These are phyloP conservation scores for Heliornis fulica DNA, from an alignment of 2,113 vertebrate genomes.

Conservation along the genomic window DNA sequence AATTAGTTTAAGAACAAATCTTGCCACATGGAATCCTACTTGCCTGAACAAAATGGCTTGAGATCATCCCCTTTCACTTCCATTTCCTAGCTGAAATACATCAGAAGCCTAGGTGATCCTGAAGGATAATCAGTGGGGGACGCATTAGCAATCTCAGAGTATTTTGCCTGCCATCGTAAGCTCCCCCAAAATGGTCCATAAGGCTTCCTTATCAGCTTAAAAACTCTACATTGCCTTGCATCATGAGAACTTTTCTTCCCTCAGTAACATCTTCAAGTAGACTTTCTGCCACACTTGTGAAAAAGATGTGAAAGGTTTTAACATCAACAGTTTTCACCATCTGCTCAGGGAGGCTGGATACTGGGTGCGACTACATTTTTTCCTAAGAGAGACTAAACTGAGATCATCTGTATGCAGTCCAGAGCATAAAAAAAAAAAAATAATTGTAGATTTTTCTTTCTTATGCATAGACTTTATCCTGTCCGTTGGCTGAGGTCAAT, in stretches of 20 bases:
- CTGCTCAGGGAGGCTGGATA: background rate
- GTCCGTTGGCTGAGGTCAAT: background rate
- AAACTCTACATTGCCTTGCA: background rate
- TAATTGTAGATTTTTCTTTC: background rate
- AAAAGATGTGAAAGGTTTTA: background rate
- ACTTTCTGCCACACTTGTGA: background rate
- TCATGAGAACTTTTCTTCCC: background rate
- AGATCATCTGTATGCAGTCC: background rate
- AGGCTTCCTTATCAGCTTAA: background rate
- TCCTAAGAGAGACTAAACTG: background rate
- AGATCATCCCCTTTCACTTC: background rate
- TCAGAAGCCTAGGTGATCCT: accelerated
- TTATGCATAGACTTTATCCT: background rate
- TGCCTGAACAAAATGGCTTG: background rate
- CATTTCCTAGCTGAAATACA: background rate
- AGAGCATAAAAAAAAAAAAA: background rate
- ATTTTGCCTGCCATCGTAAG: background rate
- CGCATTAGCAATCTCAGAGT: background rate
- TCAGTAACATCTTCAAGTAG: background rate
- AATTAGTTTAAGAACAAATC: background rate
- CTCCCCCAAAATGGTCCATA: background rate
- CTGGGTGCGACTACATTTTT: background rate
- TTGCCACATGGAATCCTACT: background rate
- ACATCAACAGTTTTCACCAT: background rate
- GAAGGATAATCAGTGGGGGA: background rate